Evolutionary conservation across 1,140 invertebrate genomes (phyloP).

Genomic region (Drosophila sulfurigaster): DNA sequence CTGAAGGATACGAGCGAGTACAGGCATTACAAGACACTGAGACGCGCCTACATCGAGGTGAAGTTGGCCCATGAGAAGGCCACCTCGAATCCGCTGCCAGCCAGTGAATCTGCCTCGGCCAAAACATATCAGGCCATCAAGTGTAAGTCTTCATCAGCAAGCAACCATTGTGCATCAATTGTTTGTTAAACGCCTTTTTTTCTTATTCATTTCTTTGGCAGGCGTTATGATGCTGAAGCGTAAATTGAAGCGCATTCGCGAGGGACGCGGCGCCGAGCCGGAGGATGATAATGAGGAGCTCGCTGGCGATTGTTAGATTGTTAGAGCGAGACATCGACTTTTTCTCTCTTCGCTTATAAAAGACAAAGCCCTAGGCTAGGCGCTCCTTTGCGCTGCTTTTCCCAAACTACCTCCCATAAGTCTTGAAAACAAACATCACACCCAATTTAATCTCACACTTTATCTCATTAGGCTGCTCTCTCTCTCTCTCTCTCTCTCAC

Average conservation of each 20-base stretch:
- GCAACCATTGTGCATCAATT: background rate
- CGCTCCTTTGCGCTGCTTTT: slow-evolving; percentile 36
- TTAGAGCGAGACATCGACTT: background rate
- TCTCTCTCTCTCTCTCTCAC: background rate
- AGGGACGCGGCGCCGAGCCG: slow-evolving; percentile 74
- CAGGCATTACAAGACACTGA: slow-evolving; percentile 78
- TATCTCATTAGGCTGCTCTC: slow-evolving; percentile 8
- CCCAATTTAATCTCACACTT: too few relatives aligned
- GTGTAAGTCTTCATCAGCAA: slow-evolving; percentile 64
- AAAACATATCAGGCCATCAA: slow-evolving; percentile 84
- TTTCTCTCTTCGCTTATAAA: slow-evolving; percentile 43
- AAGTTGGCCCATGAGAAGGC: slow-evolving; percentile 76
- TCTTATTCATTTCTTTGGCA: slow-evolving; percentile 14
- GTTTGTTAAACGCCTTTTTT: background rate
- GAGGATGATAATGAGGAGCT: slow-evolving; percentile 77
- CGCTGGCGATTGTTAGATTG: slow-evolving; percentile 41
- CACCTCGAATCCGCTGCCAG: slow-evolving; percentile 58
- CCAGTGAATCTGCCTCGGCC: slow-evolving; percentile 69
- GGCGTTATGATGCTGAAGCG: slow-evolving; percentile 84
- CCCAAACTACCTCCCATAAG: slow-evolving; percentile 38
- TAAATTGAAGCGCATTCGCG: slow-evolving; percentile 82
- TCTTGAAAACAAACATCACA: slow-evolving; percentile 9
- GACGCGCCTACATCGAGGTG: slow-evolving; percentile 79
- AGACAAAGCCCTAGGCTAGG: slow-evolving; percentile 51
- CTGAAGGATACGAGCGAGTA: slow-evolving; percentile 77